phyloP scores from a whole-genome alignment of 2,113 vertebrate species.

The Drymodes brunneopygia region DNA sequence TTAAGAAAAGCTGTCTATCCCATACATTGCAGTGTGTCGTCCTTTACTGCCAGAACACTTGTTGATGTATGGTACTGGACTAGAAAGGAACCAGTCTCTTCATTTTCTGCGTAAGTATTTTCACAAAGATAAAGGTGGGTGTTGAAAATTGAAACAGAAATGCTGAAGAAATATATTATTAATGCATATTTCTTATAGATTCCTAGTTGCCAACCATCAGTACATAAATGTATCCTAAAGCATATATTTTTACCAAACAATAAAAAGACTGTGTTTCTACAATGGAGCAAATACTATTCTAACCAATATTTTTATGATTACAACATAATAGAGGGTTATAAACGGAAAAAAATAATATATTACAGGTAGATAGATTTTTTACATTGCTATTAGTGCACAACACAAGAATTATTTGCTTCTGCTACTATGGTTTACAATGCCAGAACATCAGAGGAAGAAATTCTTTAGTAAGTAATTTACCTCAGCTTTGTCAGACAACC shows the following conservation, averaged over 20 bases:
- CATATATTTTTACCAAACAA: not conserved
- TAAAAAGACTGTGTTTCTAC: not conserved
- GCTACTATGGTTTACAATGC: not conserved
- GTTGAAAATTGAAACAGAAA: not conserved
- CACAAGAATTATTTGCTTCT: not conserved
- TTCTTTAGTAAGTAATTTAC: not conserved
- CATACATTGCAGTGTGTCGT: not conserved
- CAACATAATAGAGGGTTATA: not conserved
- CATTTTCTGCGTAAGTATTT: not conserved
- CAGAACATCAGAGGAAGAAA: not conserved
- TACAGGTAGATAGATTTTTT: not conserved
- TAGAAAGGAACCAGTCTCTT: not conserved
- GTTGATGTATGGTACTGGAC: not conserved
- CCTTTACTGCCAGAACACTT: not conserved
- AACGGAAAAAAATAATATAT: not conserved
- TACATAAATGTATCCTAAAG: not conserved
- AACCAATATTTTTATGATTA: not conserved
- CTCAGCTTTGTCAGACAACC: not conserved
- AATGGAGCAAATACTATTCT: not conserved
- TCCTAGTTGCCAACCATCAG: not conserved
- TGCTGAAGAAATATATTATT: not conserved
- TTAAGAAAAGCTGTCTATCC: not conserved
- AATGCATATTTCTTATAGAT: not conserved
- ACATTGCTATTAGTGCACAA: not conserved
- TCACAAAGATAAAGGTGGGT: not conserved